phyloP scores from a whole-genome alignment of 2,113 vertebrate species.

The Apaloderma vittatum region DNA sequence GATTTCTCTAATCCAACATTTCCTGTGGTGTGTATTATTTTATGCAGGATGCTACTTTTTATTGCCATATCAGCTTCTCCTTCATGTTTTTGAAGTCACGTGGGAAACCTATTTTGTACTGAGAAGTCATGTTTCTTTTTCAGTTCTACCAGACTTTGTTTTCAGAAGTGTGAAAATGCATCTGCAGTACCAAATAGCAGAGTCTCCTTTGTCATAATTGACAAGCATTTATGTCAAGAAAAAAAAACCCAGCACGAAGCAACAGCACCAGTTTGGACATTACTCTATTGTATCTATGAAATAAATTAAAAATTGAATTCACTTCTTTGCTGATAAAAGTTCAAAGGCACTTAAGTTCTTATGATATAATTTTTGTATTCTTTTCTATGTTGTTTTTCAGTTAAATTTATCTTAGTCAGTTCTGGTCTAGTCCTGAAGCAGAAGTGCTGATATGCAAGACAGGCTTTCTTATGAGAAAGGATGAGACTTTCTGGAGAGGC shows the following conservation, averaged over 20 bases:
- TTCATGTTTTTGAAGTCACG: neutral
- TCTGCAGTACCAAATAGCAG: neutral
- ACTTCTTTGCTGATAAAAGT: neutral
- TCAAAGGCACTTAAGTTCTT: neutral
- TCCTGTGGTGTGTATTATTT: neutral
- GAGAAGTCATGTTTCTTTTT: neutral
- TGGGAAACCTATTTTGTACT: neutral
- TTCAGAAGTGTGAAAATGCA: neutral
- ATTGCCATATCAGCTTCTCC: neutral
- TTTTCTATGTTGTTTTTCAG: neutral
- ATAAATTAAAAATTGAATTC: neutral
- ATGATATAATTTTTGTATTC: neutral
- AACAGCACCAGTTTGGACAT: neutral
- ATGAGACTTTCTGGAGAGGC: neutral
- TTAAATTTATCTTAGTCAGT: neutral
- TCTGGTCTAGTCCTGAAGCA: neutral
- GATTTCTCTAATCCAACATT: neutral
- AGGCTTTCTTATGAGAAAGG: neutral
- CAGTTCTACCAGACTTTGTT: neutral
- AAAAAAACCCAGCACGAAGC: neutral
- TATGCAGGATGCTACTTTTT: constrained; percentile 24
- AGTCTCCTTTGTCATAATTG: neutral
- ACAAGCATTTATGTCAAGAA: neutral
- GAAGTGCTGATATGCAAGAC: neutral
- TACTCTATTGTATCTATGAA: neutral